A percentile compares a stretch with the other conserved stretches of the same genome.
phyloP scores from a whole-genome alignment of 2,113 vertebrate genomes.

The Cyanistes caeruleus region DNA sequence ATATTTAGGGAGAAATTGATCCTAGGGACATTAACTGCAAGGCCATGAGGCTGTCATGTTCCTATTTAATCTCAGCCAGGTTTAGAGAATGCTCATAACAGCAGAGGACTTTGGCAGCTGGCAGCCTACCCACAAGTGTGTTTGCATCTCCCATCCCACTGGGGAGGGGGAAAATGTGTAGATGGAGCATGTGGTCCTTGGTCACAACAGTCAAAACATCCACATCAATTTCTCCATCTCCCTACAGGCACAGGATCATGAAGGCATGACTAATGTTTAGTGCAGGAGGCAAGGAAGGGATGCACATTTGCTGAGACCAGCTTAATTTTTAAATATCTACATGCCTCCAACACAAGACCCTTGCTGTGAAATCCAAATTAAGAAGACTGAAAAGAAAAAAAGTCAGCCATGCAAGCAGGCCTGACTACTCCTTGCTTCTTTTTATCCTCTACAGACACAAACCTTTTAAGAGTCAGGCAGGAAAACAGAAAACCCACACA shows the following conservation, averaged over 20 bases:
- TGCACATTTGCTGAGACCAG: background rate
- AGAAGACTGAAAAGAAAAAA: background rate
- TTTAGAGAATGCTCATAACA: background rate
- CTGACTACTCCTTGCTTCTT: background rate
- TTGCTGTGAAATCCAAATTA: slow-evolving; percentile 6
- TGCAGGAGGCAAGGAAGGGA: background rate
- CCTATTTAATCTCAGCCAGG: background rate
- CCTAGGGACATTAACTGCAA: background rate
- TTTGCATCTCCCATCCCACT: background rate
- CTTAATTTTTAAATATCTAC: background rate
- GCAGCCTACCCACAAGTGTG: background rate
- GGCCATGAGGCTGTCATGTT: background rate
- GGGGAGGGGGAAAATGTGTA: background rate
- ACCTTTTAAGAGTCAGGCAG: background rate
- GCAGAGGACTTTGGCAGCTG: background rate
- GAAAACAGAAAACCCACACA: slow-evolving; percentile 9
- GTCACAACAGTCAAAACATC: background rate
- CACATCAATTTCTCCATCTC: background rate
- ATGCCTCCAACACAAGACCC: background rate
- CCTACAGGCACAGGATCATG: background rate
- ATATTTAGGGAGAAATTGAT: slow-evolving; percentile 11
- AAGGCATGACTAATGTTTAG: background rate
- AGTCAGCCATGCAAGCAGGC: background rate
- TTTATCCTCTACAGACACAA: background rate
- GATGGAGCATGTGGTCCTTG: background rate